These are phyloP conservation scores for Ceratosolen fusciceps DNA, from an alignment of 1,140 invertebrate genomes.

Conservation along the genomic window DNA sequence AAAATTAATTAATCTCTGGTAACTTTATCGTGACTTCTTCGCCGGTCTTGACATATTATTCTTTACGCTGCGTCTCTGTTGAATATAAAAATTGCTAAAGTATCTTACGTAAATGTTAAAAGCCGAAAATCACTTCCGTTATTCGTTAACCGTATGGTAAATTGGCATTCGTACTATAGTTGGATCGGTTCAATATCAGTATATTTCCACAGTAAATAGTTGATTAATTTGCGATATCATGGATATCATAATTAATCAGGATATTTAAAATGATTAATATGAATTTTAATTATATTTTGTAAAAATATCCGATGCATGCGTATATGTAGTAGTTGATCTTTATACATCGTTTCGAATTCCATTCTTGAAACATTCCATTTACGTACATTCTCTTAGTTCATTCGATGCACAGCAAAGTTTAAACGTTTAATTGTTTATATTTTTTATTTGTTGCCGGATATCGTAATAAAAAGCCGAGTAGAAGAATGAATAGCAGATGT, in stretches of 20 bases:
- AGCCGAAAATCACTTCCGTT: neutral
- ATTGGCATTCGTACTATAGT: neutral
- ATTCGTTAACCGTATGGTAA: slow-evolving; percentile 28
- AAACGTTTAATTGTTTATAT: neutral
- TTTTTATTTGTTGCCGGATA: too few relatives aligned
- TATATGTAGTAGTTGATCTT: neutral
- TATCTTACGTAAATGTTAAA: neutral
- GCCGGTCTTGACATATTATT: neutral
- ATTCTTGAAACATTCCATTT: slow-evolving; percentile 19
- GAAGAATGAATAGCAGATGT: slow-evolving; percentile 25
- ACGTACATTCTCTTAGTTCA: neutral
- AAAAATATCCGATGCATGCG: slow-evolving; percentile 35
- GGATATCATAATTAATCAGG: neutral
- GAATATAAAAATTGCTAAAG: neutral
- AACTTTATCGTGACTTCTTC: neutral
- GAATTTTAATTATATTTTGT: neutral
- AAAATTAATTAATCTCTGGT: neutral
- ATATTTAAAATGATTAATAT: neutral
- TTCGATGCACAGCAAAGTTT: neutral
- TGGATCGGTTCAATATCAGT: too few relatives aligned
- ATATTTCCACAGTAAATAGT: too few relatives aligned
- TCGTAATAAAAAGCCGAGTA: neutral
- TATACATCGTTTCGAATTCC: slow-evolving; percentile 5
- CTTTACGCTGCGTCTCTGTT: too few relatives aligned
- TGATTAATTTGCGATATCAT: neutral